Evolutionary conservation across 2,113 vertebrate genomes (phyloP).

Genomic region (Semnornis frantzii): DNA sequence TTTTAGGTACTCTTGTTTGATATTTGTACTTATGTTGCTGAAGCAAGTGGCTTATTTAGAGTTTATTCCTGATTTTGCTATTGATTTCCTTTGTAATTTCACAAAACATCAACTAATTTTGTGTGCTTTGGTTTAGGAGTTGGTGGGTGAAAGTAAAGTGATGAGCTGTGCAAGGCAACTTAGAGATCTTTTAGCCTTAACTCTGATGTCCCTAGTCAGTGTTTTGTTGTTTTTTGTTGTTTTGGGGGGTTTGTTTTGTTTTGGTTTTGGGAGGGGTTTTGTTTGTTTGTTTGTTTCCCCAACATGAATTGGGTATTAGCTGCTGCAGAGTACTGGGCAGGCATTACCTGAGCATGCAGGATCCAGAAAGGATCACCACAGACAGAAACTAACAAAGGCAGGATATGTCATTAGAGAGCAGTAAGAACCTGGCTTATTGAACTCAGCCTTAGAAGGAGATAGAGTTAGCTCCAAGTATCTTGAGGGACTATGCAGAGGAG

Average conservation of each 20-base stretch:
- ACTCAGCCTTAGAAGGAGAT: background rate
- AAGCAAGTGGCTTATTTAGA: constrained; percentile 41
- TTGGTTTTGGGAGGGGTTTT: too few relatives aligned
- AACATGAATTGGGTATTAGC: background rate
- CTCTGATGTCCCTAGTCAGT: background rate
- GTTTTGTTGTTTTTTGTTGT: too few relatives aligned
- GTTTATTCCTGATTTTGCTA: constrained; percentile 20
- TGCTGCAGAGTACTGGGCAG: background rate
- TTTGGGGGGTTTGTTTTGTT: too few relatives aligned
- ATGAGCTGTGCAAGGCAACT: background rate
- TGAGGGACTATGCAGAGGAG: background rate
- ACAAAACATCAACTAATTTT: background rate
- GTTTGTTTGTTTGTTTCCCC: background rate
- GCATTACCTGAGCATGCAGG: background rate
- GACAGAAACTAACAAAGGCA: background rate
- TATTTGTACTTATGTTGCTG: constrained; percentile 55
- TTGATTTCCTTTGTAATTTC: background rate
- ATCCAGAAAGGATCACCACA: background rate
- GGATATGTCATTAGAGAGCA: background rate
- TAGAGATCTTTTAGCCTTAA: background rate
- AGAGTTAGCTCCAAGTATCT: background rate
- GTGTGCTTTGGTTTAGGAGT: background rate
- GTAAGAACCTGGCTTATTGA: background rate
- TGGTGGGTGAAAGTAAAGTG: background rate
- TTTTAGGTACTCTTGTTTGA: constrained; percentile 62